phyloP scores from a whole-genome alignment of 2,888 invertebrate genomes.

The Pseudeuparius sepicola region DNA sequence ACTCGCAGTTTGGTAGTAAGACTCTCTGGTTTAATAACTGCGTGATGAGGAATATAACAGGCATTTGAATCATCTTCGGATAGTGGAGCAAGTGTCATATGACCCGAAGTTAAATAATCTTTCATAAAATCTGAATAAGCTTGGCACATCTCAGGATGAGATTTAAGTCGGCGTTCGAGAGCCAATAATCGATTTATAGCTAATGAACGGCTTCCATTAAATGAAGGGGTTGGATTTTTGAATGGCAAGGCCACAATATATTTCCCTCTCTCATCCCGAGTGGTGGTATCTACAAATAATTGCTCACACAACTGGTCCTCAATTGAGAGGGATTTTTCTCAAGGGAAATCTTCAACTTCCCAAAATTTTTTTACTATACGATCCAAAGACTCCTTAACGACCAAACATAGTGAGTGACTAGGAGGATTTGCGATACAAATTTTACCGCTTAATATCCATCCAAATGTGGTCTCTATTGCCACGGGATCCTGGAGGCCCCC shows the following conservation, averaged over 20 bases:
- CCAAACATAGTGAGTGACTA: not conserved
- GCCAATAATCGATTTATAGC: slow-evolving; percentile 11
- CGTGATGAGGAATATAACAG: slow-evolving; percentile 11
- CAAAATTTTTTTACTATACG: slow-evolving; percentile 1
- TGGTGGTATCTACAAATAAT: not conserved
- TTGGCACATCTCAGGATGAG: slow-evolving; percentile 6
- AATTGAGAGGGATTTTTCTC: not conserved
- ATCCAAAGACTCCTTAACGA: slow-evolving; percentile 1
- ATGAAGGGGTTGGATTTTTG: slow-evolving; percentile 6
- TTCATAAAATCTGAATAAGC: slow-evolving; percentile 11
- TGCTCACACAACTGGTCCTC: slow-evolving; percentile 3
- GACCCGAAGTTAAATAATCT: slow-evolving; percentile 11
- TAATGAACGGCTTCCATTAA: slow-evolving; percentile 2
- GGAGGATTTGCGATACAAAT: not conserved
- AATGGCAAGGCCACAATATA: slow-evolving; percentile 4
- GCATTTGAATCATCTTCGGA: not conserved
- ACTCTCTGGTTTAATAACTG: slow-evolving; percentile 4
- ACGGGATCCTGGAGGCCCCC: not conserved
- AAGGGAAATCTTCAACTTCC: slow-evolving; percentile 4
- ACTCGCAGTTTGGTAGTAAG: slow-evolving; percentile 1
- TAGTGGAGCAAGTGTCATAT: slow-evolving; percentile 5
- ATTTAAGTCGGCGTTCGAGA: slow-evolving; percentile 12
- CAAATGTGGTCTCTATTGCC: slow-evolving; percentile 2
- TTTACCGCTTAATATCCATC: no score
- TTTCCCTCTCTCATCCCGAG: no score